Evolutionary conservation across 2,797 vertebrate genomes (phyloP), one percentile per base, ranked within the genome.

Genomic region (Rhodeus uyekii): DNA sequence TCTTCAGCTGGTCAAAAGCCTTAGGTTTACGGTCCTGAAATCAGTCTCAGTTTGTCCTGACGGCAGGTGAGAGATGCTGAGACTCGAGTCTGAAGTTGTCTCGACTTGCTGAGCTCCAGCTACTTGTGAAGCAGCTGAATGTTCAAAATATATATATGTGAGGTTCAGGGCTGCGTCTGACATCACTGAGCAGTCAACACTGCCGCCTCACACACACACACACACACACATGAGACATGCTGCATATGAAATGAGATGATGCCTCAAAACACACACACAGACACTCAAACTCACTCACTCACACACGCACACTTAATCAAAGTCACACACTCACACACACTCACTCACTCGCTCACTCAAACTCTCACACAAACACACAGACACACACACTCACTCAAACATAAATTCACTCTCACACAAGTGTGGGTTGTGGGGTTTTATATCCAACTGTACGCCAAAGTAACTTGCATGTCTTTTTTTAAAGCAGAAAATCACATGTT

Each of bases 121-220:
- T 73, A 64, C 65, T 36, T 74, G 73, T 86, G 82, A 77, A 85
- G 74, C 80, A 29, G 60, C 60, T 67, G 60, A 77, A 76, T 68
- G 76, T 85, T 71, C 55, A 84, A 81, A 82, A 78, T 88, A 87
- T 89, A 89, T 93, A 88, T 94, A 92, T 89, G 87, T 73, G 80
- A 80, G 90, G 89, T 80, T 79, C 50, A 90, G 68, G 85, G 90
- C 90, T 86, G 85, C 88, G 87, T 88, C 78, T 94, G 93, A 94
- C 94, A 94, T 94, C 94, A 95, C 78, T 63, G 14, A 1, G 50
- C 3, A 89, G 88, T 91, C 92, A 90, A 90, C 90, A 90, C 85
- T 82, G 74, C 84, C 72, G 84, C 88, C 87, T 89, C 86, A 88
- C 84, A 61, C 88, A 74, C 87, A 89, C 61, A 88, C 87, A 89